Evolutionary conservation across 2,113 vertebrate species (phyloP).

Genomic region (Pholis gunnellus): DNA sequence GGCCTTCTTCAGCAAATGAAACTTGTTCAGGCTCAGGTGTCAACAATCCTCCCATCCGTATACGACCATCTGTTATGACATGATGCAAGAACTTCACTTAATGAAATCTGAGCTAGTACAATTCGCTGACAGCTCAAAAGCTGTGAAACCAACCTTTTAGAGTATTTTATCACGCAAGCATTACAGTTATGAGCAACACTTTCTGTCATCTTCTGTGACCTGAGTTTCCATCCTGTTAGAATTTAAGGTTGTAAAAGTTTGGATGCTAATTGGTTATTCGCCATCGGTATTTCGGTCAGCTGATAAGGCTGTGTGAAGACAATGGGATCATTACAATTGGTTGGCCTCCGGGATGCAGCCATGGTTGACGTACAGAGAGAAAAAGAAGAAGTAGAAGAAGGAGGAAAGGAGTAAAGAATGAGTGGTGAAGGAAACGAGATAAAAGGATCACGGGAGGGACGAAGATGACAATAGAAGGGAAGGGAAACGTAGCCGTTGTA

Average conservation of each 20-base stretch:
- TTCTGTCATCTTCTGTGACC: neutral
- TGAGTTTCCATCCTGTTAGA: neutral
- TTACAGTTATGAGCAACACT: neutral
- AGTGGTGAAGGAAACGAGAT: conserved; percentile 32
- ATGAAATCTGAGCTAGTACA: too few species aligned
- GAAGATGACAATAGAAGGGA: conserved; percentile 66
- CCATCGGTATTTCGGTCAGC: too few species aligned
- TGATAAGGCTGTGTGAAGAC: conserved; percentile 26
- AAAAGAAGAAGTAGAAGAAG: conserved; percentile 1
- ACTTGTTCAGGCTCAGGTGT: too few species aligned
- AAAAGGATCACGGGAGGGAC: neutral
- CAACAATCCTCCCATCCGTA: too few species aligned
- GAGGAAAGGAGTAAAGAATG: neutral
- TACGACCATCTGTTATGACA: too few species aligned
- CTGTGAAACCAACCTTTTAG: neutral
- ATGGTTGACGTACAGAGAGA: conserved; percentile 4
- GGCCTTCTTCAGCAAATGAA: too few species aligned
- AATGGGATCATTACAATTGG: conserved; percentile 54
- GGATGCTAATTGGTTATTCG: conserved; percentile 14
- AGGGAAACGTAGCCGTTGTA: conserved; percentile 33
- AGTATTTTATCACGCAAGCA: neutral
- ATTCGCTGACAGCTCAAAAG: too few species aligned
- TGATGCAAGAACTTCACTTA: too few species aligned
- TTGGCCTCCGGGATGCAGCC: conserved; percentile 20
- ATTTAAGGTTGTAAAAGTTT: conserved; percentile 3